phyloP scores from a whole-genome alignment of 2,888 invertebrate genomes.

The Pseudoips prasinana region DNA sequence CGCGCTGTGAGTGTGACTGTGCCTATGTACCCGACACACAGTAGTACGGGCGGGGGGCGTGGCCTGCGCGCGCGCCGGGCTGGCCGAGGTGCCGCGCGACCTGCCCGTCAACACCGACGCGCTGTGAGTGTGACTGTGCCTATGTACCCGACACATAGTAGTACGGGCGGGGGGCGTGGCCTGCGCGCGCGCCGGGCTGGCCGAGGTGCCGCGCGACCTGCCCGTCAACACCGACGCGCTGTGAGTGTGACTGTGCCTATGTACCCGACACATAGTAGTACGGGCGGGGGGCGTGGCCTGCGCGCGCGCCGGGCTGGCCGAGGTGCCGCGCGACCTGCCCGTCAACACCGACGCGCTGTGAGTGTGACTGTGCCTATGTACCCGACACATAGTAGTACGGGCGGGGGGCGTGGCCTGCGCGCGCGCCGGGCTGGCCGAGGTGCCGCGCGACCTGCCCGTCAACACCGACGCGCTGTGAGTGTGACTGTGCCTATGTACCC shows the following conservation, averaged over 20 bases:
- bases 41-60: slow-evolving; percentile 85
- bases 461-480: slow-evolving; percentile 96
- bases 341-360: slow-evolving; percentile 95
- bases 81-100: slow-evolving; percentile 93
- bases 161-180: slow-evolving; percentile 87
- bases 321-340: slow-evolving; percentile 95
- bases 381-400: slow-evolving; percentile 31
- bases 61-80: slow-evolving; percentile 92
- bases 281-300: slow-evolving; percentile 92
- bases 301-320: slow-evolving; percentile 89
- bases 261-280: slow-evolving; percentile 12
- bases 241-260: slow-evolving; percentile 85
- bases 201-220: slow-evolving; percentile 93
- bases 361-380: slow-evolving; percentile 69
- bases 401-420: slow-evolving; percentile 94
- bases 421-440: slow-evolving; percentile 88
- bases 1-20: slow-evolving; percentile 88
- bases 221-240: slow-evolving; percentile 96
- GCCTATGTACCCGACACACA: background rate
- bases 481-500: background rate
- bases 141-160: background rate
- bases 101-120: slow-evolving; percentile 96
- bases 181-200: slow-evolving; percentile 91
- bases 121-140: slow-evolving; percentile 86
- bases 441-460: slow-evolving; percentile 94